Evolutionary conservation across 2,888 invertebrate genomes (phyloP), one percentile per base, ranked within the genome.

Genomic region (Pogonocherus hispidulus): DNA sequence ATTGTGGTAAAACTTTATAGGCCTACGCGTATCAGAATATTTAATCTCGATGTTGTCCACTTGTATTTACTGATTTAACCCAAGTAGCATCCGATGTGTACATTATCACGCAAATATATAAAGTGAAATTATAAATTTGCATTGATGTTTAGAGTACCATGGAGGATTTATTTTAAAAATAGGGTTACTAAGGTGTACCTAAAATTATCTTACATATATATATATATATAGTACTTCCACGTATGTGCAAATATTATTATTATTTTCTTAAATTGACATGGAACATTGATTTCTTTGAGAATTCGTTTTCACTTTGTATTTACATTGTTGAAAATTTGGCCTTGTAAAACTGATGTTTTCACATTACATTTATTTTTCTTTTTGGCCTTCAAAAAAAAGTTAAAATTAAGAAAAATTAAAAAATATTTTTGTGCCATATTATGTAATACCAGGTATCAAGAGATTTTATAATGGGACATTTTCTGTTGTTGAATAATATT

Each of bases 241-340:
- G 32, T 32, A 32, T 32, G 11, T 32, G 8, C 32, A 9, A 11
- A 6, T 32, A 2, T 32, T n/a, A n/a, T 32, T 32, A n/a, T 9
- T 18, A 18, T 32, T 54, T 57, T n/a, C 6, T n/a, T n/a, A n/a
- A n/a, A n/a, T n/a, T n/a, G n/a, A n/a, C n/a, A n/a, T n/a, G n/a
- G n/a, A n/a, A n/a, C n/a, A n/a, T n/a, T n/a, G n/a, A n/a, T n/a
- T n/a, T n/a, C 32, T 32, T 32, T 59, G 32, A 57, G 59, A 32
- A 35, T 59, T 59, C 47, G n/a, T 47, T 59, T 47, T 59, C 16
- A 32, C 32, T 59, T 32, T 32, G n/a, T 11, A 47, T 22, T n/a
- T n/a, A 47, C 20, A 35, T 49, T 46, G 20, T 54, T 37, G 35
- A 47, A 64, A 65, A 65, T 65, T 65, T 65, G 64, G 56, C 64